These are phyloP conservation scores for Boulengeromyrus knoepffleri DNA, from an alignment of 2,113 vertebrate genomes.

Conservation along the genomic window DNA sequence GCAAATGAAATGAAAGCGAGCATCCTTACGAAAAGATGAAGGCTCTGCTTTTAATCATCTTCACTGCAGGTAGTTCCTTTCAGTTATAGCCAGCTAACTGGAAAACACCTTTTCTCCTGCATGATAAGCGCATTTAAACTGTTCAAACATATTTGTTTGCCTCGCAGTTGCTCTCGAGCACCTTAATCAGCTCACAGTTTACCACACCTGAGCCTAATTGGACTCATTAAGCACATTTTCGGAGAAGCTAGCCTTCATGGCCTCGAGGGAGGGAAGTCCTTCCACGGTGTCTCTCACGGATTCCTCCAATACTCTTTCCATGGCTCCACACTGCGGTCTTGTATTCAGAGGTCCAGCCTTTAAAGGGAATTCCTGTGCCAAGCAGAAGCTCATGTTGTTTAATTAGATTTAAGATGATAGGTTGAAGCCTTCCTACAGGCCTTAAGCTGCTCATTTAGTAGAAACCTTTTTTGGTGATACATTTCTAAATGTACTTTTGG, in stretches of 20 bases:
- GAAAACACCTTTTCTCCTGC: not conserved
- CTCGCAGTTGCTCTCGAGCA: not conserved
- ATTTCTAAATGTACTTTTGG: not conserved
- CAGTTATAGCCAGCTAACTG: not conserved
- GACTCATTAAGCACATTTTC: not conserved
- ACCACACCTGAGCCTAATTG: not conserved
- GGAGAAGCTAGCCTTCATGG: not conserved
- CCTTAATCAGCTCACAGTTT: not conserved
- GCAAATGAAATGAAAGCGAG: not conserved
- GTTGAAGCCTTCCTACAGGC: not conserved
- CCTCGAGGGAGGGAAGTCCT: not conserved
- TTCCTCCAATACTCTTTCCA: not conserved
- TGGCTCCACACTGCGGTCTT: not conserved
- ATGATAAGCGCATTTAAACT: not conserved
- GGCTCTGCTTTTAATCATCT: not conserved
- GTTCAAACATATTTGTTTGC: not conserved
- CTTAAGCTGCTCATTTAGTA: not conserved
- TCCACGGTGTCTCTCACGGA: not conserved
- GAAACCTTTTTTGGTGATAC: not conserved
- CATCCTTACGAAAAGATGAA: not conserved
- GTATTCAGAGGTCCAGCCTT: not conserved
- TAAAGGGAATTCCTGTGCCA: not conserved
- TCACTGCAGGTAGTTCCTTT: not conserved
- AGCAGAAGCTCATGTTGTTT: not conserved
- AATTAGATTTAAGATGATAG: not conserved